Evolutionary conservation across 2,797 vertebrate genomes (phyloP), one percentile per base, ranked within the genome.

Genomic region (Potorous gilbertii): DNA sequence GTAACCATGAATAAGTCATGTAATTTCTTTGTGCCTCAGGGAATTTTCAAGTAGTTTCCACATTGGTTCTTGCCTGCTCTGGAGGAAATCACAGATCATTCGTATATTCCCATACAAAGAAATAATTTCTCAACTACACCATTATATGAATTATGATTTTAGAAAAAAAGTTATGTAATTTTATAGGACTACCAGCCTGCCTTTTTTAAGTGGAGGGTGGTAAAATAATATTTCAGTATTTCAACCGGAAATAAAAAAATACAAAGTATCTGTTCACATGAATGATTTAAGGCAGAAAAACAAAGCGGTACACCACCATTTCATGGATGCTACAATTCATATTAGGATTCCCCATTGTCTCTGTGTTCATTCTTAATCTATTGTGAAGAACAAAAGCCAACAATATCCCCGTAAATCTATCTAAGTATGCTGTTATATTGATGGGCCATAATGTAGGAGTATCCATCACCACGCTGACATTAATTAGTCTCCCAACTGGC

Each of bases 401-500:
- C 92, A 97, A 91, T 90, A 91, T 27, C 0, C 0, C 31, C 91
- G 55, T 74, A 56, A 56, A 93, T 93, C 95, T 59, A 11, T 91
- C 93, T 74, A 94, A 94, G 92, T 50, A 93, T 92, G 93, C 24
- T 94, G 91, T 66, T 96, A 93, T 95, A 96, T 0, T 95, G 55
- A 97, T 91, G 96, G 95, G 95, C 24, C 92, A 94, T 91, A 52
- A 93, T 91, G 81, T 87, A 21, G 54, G 91, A 94, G 21, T 95
- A 98, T 98, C 94, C 89, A 96, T 97, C 97, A 98, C 55, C 91
- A 91, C 94, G 94, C 90, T 93, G 95, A 98, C 97, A 98, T 98
- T 95, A 97, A 97, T 98, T 98, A 98, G 97, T 93, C 96, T 95
- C 90, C 90, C 97, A 98, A 98, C 98, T 98, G 98, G 96, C 97